Percentiles rank a stretch among this genome's conserved stretches.
phyloP scores from a whole-genome alignment of 2,888 invertebrate genomes.

The Amphipoea oculea region DNA sequence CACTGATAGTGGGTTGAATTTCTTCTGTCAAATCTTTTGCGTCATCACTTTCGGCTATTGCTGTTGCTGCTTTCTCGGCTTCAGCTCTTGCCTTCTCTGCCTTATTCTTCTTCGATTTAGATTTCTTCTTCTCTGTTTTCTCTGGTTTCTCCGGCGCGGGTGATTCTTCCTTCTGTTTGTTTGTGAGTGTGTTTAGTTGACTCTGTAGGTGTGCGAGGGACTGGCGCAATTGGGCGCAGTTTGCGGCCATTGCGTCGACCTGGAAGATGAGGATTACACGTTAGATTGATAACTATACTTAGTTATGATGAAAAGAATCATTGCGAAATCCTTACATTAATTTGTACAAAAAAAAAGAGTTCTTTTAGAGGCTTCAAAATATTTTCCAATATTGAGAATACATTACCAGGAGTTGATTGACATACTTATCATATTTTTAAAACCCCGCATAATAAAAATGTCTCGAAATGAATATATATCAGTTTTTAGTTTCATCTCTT shows the following conservation, averaged over 20 bases:
- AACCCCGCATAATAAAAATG: too few species aligned
- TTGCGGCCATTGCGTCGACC: constrained; percentile 91
- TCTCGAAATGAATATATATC: too few species aligned
- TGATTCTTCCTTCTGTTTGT: constrained; percentile 79
- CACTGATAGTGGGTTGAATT: constrained; percentile 63
- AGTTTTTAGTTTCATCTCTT: too few species aligned
- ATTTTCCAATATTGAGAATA: too few species aligned
- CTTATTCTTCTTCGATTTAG: constrained; percentile 85
- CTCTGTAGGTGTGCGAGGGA: constrained; percentile 91
- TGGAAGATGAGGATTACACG: constrained; percentile 63
- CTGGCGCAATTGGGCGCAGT: constrained; percentile 91
- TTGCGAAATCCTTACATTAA: too few species aligned
- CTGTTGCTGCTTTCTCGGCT: constrained; percentile 64
- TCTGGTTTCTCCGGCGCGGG: constrained; percentile 81
- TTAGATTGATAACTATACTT: background rate
- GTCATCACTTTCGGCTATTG: constrained; percentile 66
- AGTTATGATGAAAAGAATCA: background rate
- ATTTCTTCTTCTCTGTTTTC: constrained; percentile 76
- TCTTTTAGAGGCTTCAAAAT: too few species aligned
- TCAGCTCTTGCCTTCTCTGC: constrained; percentile 70
- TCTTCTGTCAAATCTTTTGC: constrained; percentile 64
- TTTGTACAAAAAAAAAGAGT: too few species aligned
- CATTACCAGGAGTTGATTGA: too few species aligned
- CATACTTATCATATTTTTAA: too few species aligned
- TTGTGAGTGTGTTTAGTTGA: constrained; percentile 88